Conservation (phyloP, 2,888 invertebrate species). For the Polymixis flavicincta region DNA sequence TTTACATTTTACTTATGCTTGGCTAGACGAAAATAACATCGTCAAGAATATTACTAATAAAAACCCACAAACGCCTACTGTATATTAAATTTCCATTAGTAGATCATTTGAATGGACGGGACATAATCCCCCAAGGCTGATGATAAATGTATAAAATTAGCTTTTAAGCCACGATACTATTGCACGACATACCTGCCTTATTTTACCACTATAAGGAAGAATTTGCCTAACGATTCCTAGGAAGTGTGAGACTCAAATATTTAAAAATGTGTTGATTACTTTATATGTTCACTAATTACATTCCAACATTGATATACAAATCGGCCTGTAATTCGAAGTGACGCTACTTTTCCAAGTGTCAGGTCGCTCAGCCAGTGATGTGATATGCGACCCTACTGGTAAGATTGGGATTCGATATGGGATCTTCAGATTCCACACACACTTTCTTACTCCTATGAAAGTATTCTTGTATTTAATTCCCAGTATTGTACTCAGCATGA, state of each 20-base stretch:
- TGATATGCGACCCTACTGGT: neutral
- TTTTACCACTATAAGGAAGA: neutral
- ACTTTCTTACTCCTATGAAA: neutral
- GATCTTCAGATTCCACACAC: neutral
- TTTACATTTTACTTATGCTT: neutral
- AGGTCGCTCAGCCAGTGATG: neutral
- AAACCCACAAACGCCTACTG: neutral
- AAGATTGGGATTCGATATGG: neutral
- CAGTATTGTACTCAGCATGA: neutral
- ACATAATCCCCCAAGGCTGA: neutral
- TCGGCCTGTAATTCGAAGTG: neutral
- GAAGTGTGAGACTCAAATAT: neutral
- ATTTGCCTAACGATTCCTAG: neutral
- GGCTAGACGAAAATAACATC: neutral
- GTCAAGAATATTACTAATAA: neutral
- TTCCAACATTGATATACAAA: neutral
- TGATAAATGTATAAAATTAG: neutral
- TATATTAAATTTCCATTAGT: neutral
- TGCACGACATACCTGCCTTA: neutral
- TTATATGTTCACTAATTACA: too few relatives aligned
- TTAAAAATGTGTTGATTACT: neutral
- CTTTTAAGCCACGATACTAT: too few relatives aligned
- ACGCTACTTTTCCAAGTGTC: neutral
- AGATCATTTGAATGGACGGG: neutral
- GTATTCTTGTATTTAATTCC: neutral